These are phyloP conservation scores for Drosophila sturtevanti DNA, from an alignment of 1,140 invertebrate species.

Conservation along the genomic window DNA sequence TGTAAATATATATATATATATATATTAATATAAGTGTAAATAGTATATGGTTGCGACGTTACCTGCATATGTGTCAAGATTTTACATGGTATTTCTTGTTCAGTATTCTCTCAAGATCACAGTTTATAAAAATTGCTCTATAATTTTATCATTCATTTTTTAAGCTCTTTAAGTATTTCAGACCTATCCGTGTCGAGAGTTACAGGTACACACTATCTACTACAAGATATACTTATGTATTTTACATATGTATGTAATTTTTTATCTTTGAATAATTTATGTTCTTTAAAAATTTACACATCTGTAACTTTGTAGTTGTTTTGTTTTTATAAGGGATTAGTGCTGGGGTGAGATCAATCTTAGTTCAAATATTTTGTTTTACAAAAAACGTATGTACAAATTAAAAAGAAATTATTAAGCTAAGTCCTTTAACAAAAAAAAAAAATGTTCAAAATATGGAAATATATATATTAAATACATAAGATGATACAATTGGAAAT, in stretches of 20 bases:
- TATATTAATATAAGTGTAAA: not conserved
- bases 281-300: conserved; percentile 28
- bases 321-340: conserved; percentile 34
- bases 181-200: conserved; percentile 26
- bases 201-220: conserved; percentile 38
- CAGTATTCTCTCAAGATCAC: conserved; percentile 31
- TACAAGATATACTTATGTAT: not conserved
- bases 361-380: conserved; percentile 41
- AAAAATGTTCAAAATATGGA: conserved; percentile 15
- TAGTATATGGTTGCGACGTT: conserved; percentile 22
- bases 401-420: conserved; percentile 51
- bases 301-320: conserved; percentile 24
- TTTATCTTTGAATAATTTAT: not conserved
- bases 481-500: conserved; percentile 55
- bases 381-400: conserved; percentile 53
- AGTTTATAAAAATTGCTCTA: conserved; percentile 20
- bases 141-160: conserved; percentile 17
- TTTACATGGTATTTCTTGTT: conserved; percentile 47
- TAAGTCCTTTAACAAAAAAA: conserved; percentile 22
- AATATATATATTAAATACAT: conserved; percentile 2
- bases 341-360: conserved; percentile 46
- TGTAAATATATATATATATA: conserved; percentile 1
- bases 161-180: conserved; percentile 31
- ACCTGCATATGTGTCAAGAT: conserved; percentile 40
- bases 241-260: not conserved